Evolutionary conservation across 1,140 invertebrate species (phyloP), one percentile per base, ranked within the genome.

Genomic region (Spodoptera frugiperda): DNA sequence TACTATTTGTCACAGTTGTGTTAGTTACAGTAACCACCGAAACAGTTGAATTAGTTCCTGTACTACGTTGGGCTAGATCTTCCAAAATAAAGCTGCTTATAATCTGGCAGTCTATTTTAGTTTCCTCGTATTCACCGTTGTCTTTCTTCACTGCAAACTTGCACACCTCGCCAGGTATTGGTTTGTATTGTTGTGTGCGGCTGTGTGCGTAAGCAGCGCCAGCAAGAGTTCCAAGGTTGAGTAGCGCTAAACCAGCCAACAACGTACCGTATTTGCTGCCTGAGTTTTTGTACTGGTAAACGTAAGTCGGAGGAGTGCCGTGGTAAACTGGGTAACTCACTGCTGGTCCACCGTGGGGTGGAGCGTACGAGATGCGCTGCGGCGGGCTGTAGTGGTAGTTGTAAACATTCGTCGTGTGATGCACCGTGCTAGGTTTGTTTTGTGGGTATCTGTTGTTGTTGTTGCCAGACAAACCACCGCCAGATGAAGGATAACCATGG

Each of bases 111-210:
- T 93, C 88, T 39, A 93, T 93, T 86, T 77, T 92, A 0, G 92
- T 93, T 83, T 92, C 91, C 77, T 93, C 90, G 57, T 91, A 92
- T 77, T 93, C 91, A 14, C 91, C 91, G 72, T 92, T 93, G 25
- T 89, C 89, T 79, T 89, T 91, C 78, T 85, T 91, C 15, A 94
- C 54, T 14, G 86, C 92, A 70, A 94, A 92, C 82, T 90, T 92
- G 54, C 92, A 94, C 15, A 90, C 73, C 82, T 94, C 92, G 44
- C 90, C 90, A 0, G 88, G 88, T 65, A 85, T 72, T 4, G 89
- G 79, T 68, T 82, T 87, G 72, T 93, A 92, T 84, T 6, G 79
- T 15, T 10, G 21, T 12, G 10, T 19, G 49, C 48, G 44, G 10
- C 65, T 63, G 30, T 79, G 30, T 39, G 89, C 89, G 70, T 91